Evolutionary conservation across 1,140 invertebrate species (phyloP), one percentile per base, ranked within the genome.

Genomic region (Amyelois transitella): DNA sequence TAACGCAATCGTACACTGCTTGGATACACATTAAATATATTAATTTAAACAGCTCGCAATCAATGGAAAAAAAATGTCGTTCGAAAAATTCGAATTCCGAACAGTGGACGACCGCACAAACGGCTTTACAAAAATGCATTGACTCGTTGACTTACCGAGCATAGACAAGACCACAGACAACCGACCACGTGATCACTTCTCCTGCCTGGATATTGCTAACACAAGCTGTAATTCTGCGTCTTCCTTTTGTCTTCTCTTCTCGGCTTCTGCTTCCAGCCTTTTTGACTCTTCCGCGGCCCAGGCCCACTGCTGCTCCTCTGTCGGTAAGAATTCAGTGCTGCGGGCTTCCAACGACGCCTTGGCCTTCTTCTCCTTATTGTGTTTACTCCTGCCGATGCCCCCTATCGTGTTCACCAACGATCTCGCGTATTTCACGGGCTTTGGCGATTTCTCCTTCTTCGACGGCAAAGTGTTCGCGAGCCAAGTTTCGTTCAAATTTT

Each of bases 201-300:
- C 81, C 56, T 76, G 76, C 0, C 79, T 81, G 51, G 90, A 91
- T 38, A 91, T 79, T 8, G 88, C 88, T 49, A 91, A 75, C 0
- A 90, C 91, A 21, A 91, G 83, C 64, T 90, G 88, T 24, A 91
- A 69, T 62, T 91, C 90, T 17, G 84, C 87, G 51, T 91, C 84
- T 61, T 91, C 90, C 55, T 82, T 84, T 53, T 85, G 60, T 20
- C 88, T 66, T 25, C 88, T 63, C 38, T 77, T 80, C 51, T 87
- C 82, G 0, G 86, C 75, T 51, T 89, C 88, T 22, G 81, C 81
- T 63, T 90, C 83, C 28, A 90, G 64, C 6, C 81, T 76, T 43
- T 86, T 72, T 32, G 90, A 90, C 69, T 91, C 91, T n/a, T 88
- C 79, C 12, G 89, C 90, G 3, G 91, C 90, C 91, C 91, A 91